Evolutionary conservation across 2,797 vertebrate genomes (phyloP), one percentile per base, ranked within the genome.

Genomic region (Silurus aristotelis): DNA sequence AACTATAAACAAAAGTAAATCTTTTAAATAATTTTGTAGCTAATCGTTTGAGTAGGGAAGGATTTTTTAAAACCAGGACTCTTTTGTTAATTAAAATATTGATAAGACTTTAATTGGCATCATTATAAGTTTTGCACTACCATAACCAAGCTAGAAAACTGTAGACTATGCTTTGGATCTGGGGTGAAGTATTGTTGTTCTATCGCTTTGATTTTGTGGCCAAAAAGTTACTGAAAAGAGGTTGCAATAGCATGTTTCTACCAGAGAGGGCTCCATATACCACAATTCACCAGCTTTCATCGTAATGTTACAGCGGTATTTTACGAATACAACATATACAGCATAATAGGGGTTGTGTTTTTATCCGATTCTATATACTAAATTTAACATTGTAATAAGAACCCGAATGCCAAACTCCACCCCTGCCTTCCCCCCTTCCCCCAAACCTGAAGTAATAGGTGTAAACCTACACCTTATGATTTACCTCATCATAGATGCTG

Each of bases 401-500:
- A 3, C 9, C 31, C 14, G 2, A 56, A 7, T 55, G 19, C 6
- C 1, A 3, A 80, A 5, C 43, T 48, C 6, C 48, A 52, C 48
- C 48, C 10, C 48, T 52, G 48, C 38, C 38, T 38, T 4, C 4
- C 38, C 31, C 38, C 38, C 38, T 80, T 79, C n/a, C 22, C 13
- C 1, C 3, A 48, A 17, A 2, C 27, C 14, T 27, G 38, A 66
- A 80, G 48, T 61, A n/a, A 66, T 52, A 52, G 61, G 14, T 17
- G 13, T 13, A 31, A 52, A 14, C 38, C 10, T 12, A 19, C 46
- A 77, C 12, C 48, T 46, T 46, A 20, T 77, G 3, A 80, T 67
- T 89, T 91, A 97, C 96, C 96, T 96, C 94, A 56, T 95, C 80
- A 0, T 97, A 97, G 91, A 97, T 52, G 83, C 93, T 95, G 79